These are phyloP conservation scores for Xestia rhomboidea DNA, from an alignment of 2,888 invertebrate genomes.

Conservation along the genomic window DNA sequence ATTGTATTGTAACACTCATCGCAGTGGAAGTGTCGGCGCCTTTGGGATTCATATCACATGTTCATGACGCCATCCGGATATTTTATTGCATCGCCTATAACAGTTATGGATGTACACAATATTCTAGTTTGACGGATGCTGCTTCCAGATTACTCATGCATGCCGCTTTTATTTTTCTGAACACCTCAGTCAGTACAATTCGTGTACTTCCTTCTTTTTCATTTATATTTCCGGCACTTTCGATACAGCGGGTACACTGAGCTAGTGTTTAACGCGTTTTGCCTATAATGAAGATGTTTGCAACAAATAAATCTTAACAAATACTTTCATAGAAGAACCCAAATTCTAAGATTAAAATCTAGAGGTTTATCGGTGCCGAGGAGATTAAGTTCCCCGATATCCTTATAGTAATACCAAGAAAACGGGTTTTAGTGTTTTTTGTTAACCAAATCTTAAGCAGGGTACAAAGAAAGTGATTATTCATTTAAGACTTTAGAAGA, in stretches of 20 bases:
- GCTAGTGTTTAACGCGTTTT: constrained; percentile 43
- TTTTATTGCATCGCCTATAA: constrained; percentile 68
- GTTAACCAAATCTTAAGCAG: constrained; percentile 35
- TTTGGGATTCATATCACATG: constrained; percentile 72
- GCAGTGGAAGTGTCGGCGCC: constrained; percentile 71
- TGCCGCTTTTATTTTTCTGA: constrained; percentile 51
- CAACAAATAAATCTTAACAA: constrained; percentile 52
- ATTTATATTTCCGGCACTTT: constrained; percentile 53
- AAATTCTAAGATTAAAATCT: constrained; percentile 37
- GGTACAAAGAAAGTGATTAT: constrained; percentile 60
- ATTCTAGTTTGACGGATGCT: constrained; percentile 58
- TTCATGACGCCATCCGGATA: constrained; percentile 66
- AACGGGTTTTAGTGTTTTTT: constrained; percentile 73
- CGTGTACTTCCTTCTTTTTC: constrained; percentile 59
- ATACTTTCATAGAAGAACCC: constrained; percentile 45
- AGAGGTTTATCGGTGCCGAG: constrained; percentile 68
- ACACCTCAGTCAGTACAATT: constrained; percentile 39
- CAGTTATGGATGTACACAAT: constrained; percentile 61
- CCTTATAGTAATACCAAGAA: constrained; percentile 66
- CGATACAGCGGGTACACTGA: constrained; percentile 49
- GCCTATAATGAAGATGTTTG: constrained; percentile 52
- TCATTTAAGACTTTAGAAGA: constrained; percentile 51
- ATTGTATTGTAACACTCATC: constrained; percentile 76
- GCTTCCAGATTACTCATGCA: constrained; percentile 59
- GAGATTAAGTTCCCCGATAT: constrained; percentile 73